Evolutionary conservation across 2,888 invertebrate species (phyloP).

Genomic region (Acrobasis consociella): DNA sequence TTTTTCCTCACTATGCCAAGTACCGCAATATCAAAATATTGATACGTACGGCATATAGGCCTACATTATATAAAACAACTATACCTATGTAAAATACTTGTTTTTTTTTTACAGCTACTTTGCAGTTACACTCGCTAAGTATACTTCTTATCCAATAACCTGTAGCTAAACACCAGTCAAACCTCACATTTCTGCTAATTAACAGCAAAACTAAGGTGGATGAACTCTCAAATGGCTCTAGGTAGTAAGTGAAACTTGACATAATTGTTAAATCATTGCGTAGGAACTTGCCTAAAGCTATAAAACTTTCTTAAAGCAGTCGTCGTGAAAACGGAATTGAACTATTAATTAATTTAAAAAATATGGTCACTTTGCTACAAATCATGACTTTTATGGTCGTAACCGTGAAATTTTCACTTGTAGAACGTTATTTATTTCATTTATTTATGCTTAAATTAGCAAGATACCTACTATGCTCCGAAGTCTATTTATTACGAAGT

Average conservation of each 20-base stretch:
- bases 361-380: neutral
- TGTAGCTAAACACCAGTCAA: neutral
- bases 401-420: neutral
- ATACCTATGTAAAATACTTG: no score
- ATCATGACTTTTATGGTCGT: neutral
- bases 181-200: neutral
- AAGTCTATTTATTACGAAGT: neutral
- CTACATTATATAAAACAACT: no score
- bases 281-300: constrained; percentile 23
- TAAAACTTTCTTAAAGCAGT: constrained; percentile 23
- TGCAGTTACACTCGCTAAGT: no score
- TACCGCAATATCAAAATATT: no score
- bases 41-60: no score
- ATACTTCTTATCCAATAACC: no score
- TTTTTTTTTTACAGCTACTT: no score
- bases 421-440: neutral
- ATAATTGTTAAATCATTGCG: constrained; percentile 19
- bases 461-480: neutral
- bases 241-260: constrained; percentile 20
- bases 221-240: constrained; percentile 11
- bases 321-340: constrained; percentile 9
- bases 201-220: constrained; percentile 6
- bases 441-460: neutral
- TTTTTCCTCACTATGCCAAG: no score
- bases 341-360: constrained; percentile 9